These are phyloP conservation scores for Sinella curviseta DNA, from an alignment of 1,140 invertebrate species.

Conservation along the genomic window DNA sequence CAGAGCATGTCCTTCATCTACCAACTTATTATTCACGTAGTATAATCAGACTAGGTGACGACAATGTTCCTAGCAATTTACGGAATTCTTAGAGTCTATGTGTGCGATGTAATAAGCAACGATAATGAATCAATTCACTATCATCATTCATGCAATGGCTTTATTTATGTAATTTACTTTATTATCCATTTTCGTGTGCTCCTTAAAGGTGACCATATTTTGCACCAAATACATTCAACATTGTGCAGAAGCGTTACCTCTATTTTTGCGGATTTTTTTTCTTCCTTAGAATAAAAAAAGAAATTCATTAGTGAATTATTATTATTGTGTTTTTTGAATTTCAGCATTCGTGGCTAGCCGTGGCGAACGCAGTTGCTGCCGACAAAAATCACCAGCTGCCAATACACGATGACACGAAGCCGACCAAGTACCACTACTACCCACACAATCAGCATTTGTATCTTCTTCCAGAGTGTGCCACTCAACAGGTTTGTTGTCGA, in stretches of 20 bases:
- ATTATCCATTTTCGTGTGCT: too few relatives aligned
- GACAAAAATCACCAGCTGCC: conserved; percentile 37
- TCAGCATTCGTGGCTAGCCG: conserved; percentile 49
- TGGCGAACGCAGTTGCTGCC: conserved; percentile 47
- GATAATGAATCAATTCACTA: too few relatives aligned
- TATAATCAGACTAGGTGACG: too few relatives aligned
- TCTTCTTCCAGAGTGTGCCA: conserved; percentile 84
- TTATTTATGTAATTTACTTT: too few relatives aligned
- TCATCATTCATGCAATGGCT: too few relatives aligned
- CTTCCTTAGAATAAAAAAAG: too few relatives aligned
- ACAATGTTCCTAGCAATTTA: too few relatives aligned
- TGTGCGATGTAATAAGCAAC: too few relatives aligned
- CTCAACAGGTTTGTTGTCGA: conserved; percentile 70
- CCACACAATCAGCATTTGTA: conserved; percentile 91
- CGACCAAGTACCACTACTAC: conserved; percentile 89
- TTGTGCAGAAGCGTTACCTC: neutral
- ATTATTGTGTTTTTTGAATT: conserved; percentile 18
- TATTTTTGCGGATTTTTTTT: neutral
- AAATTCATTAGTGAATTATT: neutral
- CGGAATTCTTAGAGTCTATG: too few relatives aligned
- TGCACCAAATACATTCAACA: too few relatives aligned
- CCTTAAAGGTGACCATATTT: too few relatives aligned
- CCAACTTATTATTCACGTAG: too few relatives aligned
- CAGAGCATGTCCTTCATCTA: neutral
- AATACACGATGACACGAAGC: conserved; percentile 60